phyloP scores from a whole-genome alignment of 30 jellyfish, hydroid and myxozoan genomes.

The Cassiopea andromeda region DNA sequence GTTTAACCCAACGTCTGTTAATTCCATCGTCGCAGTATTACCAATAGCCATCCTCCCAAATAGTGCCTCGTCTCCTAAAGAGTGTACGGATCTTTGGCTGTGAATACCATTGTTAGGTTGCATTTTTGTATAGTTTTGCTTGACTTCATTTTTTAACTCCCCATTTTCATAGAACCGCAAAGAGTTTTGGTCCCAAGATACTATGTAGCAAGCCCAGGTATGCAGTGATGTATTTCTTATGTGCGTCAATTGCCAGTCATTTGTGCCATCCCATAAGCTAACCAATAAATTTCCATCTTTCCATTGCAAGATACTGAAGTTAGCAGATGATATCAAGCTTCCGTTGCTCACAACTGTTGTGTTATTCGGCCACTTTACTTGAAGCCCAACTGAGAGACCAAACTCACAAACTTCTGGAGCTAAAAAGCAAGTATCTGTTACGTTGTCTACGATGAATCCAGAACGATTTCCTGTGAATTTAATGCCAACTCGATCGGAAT shows the following conservation, averaged over 20 bases:
- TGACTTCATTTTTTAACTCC: background rate
- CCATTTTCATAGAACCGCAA: slow-evolving; percentile 12
- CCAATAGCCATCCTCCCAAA: slow-evolving; percentile 31
- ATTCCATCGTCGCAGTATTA: background rate
- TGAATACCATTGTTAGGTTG: slow-evolving; percentile 1
- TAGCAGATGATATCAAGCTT: slow-evolving; percentile 33
- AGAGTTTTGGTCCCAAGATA: slow-evolving; percentile 41
- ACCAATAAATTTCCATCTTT: background rate
- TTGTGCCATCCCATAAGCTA: slow-evolving; percentile 45
- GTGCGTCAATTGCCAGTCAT: slow-evolving; percentile 35
- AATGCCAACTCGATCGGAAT: background rate
- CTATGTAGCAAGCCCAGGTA: slow-evolving; percentile 54
- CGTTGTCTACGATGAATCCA: slow-evolving; percentile 24
- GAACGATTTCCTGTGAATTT: slow-evolving; percentile 49
- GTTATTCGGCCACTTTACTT: slow-evolving; percentile 13
- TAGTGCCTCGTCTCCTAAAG: slow-evolving; percentile 10
- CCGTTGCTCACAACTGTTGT: slow-evolving; percentile 3
- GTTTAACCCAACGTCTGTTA: background rate
- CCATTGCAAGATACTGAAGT: slow-evolving; percentile 20
- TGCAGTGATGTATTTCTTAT: background rate
- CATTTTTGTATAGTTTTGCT: background rate
- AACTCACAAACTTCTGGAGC: slow-evolving; percentile 31
- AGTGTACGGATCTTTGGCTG: background rate
- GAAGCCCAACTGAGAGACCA: slow-evolving; percentile 41
- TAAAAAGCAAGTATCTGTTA: slow-evolving; percentile 26